A percentile compares a stretch with the other conserved stretches of the same genome.
Evolutionary conservation across 92 coral and sea anemone species (phyloP).

Genomic region (Siderastrea radians): DNA sequence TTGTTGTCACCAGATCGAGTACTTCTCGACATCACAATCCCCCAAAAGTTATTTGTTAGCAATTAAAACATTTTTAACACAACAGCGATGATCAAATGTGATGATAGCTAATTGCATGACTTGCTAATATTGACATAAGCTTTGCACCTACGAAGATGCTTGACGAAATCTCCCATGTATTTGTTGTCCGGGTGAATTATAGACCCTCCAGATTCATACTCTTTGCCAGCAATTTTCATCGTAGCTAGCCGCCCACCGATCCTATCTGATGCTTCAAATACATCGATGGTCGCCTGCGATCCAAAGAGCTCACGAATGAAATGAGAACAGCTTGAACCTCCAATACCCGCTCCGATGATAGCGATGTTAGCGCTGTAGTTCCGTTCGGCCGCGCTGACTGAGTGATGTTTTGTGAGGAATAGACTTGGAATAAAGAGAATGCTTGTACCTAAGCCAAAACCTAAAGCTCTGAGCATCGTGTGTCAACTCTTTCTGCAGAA

Average conservation of each 20-base stretch:
- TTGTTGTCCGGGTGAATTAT: slow-evolving; percentile 88
- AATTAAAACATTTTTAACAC: too few species aligned
- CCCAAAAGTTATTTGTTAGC: too few species aligned
- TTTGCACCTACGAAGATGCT: slow-evolving; percentile 76
- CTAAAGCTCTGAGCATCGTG: slow-evolving; percentile 25
- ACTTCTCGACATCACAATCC: too few species aligned
- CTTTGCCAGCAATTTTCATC: slow-evolving; percentile 82
- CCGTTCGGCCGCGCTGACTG: slow-evolving; percentile 54
- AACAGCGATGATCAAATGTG: too few species aligned
- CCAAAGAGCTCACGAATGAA: slow-evolving; percentile 91
- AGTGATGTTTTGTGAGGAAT: slow-evolving; percentile 46
- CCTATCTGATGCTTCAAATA: slow-evolving; percentile 84
- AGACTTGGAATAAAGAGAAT: slow-evolving; percentile 73
- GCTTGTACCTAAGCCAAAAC: slow-evolving; percentile 72
- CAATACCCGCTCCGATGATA: slow-evolving; percentile 90
- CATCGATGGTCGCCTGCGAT: slow-evolving; percentile 82
- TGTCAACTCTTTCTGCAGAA: too few species aligned
- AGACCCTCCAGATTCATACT: slow-evolving; percentile 93
- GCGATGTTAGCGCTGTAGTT: slow-evolving; percentile 67
- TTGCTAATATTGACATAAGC: background rate
- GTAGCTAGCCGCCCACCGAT: slow-evolving; percentile 94
- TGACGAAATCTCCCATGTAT: slow-evolving; percentile 86
- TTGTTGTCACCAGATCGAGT: too few species aligned
- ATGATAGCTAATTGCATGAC: background rate
- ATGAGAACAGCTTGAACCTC: slow-evolving; percentile 87